Percentiles rank a stretch among this genome's conserved stretches.
phyloP scores from a whole-genome alignment of 1,140 invertebrate species.

The Chironomus striatipennis region DNA sequence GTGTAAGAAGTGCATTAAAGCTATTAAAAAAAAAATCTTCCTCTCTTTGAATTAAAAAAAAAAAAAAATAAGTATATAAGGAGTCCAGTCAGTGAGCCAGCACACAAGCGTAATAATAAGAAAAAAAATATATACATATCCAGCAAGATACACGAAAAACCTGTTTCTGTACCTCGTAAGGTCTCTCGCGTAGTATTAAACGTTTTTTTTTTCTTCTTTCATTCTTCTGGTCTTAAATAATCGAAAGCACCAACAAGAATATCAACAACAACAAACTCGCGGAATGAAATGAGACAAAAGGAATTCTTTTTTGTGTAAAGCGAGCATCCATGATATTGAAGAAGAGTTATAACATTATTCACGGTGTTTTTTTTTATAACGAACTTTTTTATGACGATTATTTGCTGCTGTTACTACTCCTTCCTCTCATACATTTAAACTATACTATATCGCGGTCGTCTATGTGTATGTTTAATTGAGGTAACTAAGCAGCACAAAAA shows the following conservation, averaged over 20 bases:
- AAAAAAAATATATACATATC: neutral
- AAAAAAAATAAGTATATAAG: constrained; percentile 5
- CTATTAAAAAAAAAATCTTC: neutral
- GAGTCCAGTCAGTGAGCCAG: neutral
- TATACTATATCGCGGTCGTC: neutral
- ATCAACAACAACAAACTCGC: neutral
- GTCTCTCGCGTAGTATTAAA: neutral
- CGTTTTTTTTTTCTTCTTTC: neutral
- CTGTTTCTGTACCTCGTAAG: neutral
- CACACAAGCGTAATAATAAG: constrained; percentile 1
- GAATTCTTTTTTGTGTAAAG: constrained; percentile 13
- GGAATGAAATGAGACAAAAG: constrained; percentile 6
- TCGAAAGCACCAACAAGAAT: neutral
- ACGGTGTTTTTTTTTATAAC: neutral
- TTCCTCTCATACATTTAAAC: too few species aligned
- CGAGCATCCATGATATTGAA: constrained; percentile 12
- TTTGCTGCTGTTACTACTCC: neutral
- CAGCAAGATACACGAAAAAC: neutral
- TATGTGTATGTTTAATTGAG: neutral
- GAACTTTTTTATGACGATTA: constrained; percentile 14
- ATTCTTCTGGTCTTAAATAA: neutral
- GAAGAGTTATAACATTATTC: neutral
- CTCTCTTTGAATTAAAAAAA: neutral
- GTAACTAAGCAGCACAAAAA: constrained; percentile 21
- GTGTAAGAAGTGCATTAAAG: neutral